Evolutionary conservation across 2,113 vertebrate genomes (phyloP).

Genomic region (Sphyrna mokarran): DNA sequence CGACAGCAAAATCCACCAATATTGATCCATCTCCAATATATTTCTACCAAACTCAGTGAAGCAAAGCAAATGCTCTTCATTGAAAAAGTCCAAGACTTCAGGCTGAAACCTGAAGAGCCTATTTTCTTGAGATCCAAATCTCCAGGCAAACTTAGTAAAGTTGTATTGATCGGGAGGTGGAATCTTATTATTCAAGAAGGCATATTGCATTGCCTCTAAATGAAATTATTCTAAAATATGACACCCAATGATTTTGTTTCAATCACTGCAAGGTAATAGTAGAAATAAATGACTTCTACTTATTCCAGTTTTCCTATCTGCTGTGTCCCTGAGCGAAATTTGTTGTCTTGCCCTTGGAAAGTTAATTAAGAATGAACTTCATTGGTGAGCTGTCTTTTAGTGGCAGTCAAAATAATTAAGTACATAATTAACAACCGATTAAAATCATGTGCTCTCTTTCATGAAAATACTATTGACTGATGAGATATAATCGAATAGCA

Average conservation of each 20-base stretch:
- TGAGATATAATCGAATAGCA: neutral
- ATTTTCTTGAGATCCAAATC: neutral
- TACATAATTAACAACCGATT: constrained; percentile 15
- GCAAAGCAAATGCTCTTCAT: neutral
- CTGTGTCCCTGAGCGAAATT: neutral
- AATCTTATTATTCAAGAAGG: neutral
- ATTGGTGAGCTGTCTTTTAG: neutral
- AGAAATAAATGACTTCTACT: neutral
- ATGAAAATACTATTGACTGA: neutral
- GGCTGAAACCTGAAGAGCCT: neutral
- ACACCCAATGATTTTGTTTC: neutral
- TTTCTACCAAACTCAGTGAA: neutral
- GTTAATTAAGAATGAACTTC: constrained; percentile 33
- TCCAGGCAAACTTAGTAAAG: neutral
- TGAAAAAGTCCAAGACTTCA: too few relatives aligned
- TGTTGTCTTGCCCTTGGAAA: neutral
- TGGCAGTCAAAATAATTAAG: constrained; percentile 3
- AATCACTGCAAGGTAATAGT: neutral
- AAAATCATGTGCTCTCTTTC: constrained; percentile 1
- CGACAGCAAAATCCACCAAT: neutral
- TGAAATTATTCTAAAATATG: neutral
- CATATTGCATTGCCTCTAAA: neutral
- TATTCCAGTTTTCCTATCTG: neutral
- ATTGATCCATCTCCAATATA: neutral
- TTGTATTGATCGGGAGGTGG: neutral